These are phyloP conservation scores for Myotis vivesi DNA, from an alignment of 2,797 vertebrate genomes.

Conservation along the genomic window DNA sequence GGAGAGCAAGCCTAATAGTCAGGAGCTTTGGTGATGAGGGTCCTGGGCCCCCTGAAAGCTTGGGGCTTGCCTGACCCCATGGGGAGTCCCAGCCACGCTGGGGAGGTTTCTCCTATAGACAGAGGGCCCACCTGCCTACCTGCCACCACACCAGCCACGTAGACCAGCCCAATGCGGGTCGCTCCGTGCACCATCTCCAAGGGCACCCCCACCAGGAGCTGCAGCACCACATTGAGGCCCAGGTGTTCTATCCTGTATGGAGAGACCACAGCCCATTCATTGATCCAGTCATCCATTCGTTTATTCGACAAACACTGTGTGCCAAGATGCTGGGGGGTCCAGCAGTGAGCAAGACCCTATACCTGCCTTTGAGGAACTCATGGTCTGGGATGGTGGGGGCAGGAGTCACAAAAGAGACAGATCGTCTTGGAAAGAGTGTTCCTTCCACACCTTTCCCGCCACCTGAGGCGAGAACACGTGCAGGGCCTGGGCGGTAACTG, in stretches of 20 bases:
- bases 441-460: not conserved
- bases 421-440: not conserved
- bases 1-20: not conserved
- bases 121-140: conserved; percentile 88
- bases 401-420: not conserved
- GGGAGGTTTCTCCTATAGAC: not conserved
- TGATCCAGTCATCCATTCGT: not conserved
- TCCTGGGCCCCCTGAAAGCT: not conserved
- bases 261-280: conserved; percentile 12
- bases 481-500: not conserved
- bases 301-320: not conserved
- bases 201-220: conserved; percentile 96
- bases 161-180: conserved; percentile 93
- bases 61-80: not conserved
- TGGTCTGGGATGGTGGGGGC: accelerated
- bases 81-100: not conserved
- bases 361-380: not conserved
- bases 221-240: conserved; percentile 95
- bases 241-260: conserved; percentile 94
- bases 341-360: not conserved
- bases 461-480: not conserved
- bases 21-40: not conserved
- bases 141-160: conserved; percentile 95
- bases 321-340: not conserved
- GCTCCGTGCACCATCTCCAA: conserved; percentile 99